Conservation (phyloP, 2,888 invertebrate genomes). For the Oligia fasciuncula region DNA sequence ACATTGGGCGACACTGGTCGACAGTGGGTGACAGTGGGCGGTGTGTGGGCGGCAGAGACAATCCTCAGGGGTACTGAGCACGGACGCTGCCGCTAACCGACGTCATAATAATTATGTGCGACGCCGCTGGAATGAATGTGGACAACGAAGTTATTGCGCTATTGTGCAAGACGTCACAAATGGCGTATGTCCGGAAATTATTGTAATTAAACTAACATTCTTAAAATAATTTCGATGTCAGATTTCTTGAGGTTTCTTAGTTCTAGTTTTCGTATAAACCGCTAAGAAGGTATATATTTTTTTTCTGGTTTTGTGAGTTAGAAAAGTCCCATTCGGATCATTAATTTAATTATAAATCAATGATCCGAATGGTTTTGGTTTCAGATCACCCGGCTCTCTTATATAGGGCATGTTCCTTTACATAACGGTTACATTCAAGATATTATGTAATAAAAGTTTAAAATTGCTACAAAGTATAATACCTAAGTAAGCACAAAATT, state of each 20-base stretch:
- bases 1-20: constrained; percentile 24
- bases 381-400: too few species aligned
- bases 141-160: constrained; percentile 36
- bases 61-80: constrained; percentile 44
- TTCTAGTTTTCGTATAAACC: not conserved
- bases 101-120: constrained; percentile 37
- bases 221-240: not conserved
- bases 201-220: not conserved
- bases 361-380: too few species aligned
- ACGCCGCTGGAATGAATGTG: constrained; percentile 39
- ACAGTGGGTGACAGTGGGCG: constrained; percentile 19
- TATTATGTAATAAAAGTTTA: too few species aligned
- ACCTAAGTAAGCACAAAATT: too few species aligned
- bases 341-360: too few species aligned
- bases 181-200: not conserved
- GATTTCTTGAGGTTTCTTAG: not conserved
- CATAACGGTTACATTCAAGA: too few species aligned
- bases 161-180: constrained; percentile 21
- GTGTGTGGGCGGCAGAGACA: constrained; percentile 36
- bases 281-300: too few species aligned
- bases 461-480: too few species aligned
- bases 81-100: constrained; percentile 60
- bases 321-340: too few species aligned
- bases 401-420: too few species aligned
- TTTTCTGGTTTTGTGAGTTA: too few species aligned